Evolutionary conservation across 2,888 invertebrate genomes (phyloP).

Genomic region (Ornithoptera alexandrae): DNA sequence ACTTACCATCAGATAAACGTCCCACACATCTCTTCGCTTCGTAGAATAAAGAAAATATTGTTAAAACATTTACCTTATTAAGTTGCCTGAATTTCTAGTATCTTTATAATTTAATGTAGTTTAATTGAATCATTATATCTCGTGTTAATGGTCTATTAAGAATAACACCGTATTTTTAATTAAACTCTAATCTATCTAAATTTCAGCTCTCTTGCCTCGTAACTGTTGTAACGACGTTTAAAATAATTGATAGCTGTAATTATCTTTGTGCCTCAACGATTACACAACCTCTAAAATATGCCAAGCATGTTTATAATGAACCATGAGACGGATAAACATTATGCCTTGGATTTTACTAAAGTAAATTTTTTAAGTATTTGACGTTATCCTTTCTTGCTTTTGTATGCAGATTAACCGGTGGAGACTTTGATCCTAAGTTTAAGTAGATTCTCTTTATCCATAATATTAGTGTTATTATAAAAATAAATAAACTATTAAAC

Average conservation of each 20-base stretch:
- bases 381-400: background rate
- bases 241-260: background rate
- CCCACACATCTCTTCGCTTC: too few species aligned
- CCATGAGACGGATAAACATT: background rate
- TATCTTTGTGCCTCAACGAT: background rate
- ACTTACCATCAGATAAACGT: too few species aligned
- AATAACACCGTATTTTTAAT: background rate
- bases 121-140: background rate
- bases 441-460: too few species aligned
- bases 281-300: background rate
- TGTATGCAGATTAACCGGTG: background rate
- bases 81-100: too few species aligned
- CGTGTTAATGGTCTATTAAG: background rate
- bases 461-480: too few species aligned
- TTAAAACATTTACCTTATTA: too few species aligned
- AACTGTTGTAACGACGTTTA: background rate
- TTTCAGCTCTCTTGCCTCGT: too few species aligned
- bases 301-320: background rate
- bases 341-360: background rate
- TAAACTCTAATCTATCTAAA: too few species aligned
- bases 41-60: too few species aligned
- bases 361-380: background rate
- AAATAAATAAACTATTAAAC: too few species aligned
- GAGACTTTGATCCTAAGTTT: background rate
- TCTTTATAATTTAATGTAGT: background rate